Conservation (phyloP, 1,140 invertebrate species). For the Adelges cooleyi region DNA sequence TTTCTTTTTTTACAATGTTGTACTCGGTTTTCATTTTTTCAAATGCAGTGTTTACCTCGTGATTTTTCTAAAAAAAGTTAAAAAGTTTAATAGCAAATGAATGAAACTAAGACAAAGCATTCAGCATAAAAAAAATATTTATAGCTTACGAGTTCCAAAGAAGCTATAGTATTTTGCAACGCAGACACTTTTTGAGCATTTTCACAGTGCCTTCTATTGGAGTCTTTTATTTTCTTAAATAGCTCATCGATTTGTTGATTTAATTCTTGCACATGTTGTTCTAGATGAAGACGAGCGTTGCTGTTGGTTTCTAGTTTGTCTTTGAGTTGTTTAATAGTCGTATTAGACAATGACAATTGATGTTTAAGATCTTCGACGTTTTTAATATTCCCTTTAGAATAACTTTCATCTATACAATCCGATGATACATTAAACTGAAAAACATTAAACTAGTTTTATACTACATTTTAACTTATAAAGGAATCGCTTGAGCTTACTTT, state of each 20-base stretch:
- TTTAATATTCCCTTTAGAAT: neutral
- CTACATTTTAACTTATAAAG: neutral
- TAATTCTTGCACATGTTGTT: conserved; percentile 16
- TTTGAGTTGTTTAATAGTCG: neutral
- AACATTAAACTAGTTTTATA: neutral
- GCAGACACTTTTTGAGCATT: neutral
- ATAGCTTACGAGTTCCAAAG: neutral
- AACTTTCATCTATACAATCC: neutral
- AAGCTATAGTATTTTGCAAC: neutral
- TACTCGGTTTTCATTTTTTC: conserved; percentile 22
- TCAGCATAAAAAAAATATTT: no score
- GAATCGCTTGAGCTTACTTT: neutral
- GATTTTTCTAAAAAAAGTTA: neutral
- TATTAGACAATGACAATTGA: neutral
- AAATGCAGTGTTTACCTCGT: neutral
- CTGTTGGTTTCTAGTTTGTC: conserved; percentile 10
- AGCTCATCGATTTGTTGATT: conserved; percentile 17
- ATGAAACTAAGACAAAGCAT: no score
- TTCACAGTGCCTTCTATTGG: conserved; percentile 1
- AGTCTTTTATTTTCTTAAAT: neutral
- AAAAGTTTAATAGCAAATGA: no score
- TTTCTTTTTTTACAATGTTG: conserved; percentile 20
- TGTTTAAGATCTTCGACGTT: neutral
- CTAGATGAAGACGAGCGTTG: neutral
- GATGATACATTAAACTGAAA: neutral